Percentiles rank a stretch among this genome's conserved stretches.
phyloP scores from a whole-genome alignment of 1,140 invertebrate genomes.

The Drosophila neocordata region DNA sequence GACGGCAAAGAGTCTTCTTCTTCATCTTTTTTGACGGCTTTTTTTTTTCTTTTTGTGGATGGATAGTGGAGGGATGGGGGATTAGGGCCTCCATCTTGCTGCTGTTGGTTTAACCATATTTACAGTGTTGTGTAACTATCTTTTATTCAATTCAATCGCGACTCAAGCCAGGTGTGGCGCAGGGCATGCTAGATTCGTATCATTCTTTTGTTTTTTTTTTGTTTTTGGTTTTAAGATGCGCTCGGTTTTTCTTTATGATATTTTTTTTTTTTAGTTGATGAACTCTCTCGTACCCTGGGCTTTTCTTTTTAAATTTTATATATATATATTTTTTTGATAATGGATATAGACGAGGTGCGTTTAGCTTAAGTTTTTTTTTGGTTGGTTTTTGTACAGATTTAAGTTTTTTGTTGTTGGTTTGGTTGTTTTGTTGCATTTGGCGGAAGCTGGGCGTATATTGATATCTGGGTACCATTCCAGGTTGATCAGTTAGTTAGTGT shows the following conservation, averaged over 20 bases:
- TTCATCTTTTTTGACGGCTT: neutral
- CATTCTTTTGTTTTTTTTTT: too few relatives aligned
- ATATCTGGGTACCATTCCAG: constrained; percentile 82
- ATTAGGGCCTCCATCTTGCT: constrained; percentile 44
- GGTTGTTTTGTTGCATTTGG: constrained; percentile 39
- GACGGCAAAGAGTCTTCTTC: constrained; percentile 23
- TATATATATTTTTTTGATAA: constrained; percentile 40
- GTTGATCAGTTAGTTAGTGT: constrained; percentile 64
- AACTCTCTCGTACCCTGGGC: constrained; percentile 49
- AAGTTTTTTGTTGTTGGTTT: constrained; percentile 45
- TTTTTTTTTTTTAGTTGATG: constrained; percentile 33
- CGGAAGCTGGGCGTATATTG: constrained; percentile 83
- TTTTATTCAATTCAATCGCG: constrained; percentile 78
- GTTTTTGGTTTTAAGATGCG: constrained; percentile 30
- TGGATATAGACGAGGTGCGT: constrained; percentile 51
- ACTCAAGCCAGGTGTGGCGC: constrained; percentile 80
- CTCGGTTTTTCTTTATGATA: constrained; percentile 37
- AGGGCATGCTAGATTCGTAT: constrained; percentile 65
- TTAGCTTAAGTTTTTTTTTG: constrained; percentile 35
- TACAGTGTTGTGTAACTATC: constrained; percentile 66
- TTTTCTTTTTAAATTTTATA: constrained; percentile 7
- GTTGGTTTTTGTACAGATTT: constrained; percentile 41
- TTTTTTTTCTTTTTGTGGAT: neutral
- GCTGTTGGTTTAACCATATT: constrained; percentile 64
- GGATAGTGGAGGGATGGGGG: neutral